These are phyloP conservation scores for Brachionus angularis DNA, from an alignment of 1,140 invertebrate genomes.

Conservation along the genomic window DNA sequence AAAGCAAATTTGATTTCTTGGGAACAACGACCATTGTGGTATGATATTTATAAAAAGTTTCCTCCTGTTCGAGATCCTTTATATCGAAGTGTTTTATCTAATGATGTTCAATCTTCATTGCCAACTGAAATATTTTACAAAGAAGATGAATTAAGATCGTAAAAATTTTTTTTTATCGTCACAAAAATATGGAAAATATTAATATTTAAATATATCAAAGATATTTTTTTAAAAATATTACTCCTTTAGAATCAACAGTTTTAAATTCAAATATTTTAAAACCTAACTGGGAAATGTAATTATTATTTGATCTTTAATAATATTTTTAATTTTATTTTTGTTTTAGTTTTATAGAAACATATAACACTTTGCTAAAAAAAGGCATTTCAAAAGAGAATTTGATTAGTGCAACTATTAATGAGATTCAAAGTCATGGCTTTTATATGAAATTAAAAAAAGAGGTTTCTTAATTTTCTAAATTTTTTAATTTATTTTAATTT, in stretches of 20 bases:
- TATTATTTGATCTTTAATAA: neutral
- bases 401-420: conserved; percentile 11
- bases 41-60: conserved; percentile 75
- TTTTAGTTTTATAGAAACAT: conserved; percentile 21
- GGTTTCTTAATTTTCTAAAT: neutral
- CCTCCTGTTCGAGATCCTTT: conserved; percentile 73
- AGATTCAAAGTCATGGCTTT: neutral
- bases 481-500: neutral
- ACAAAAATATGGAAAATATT: neutral
- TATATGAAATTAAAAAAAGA: conserved; percentile 2
- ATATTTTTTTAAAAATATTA: conserved; percentile 14
- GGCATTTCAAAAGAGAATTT: neutral
- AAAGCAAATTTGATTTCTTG: conserved; percentile 68
- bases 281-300: conserved; percentile 40
- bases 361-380: neutral
- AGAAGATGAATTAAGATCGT: conserved; percentile 79
- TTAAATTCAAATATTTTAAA: conserved; percentile 3
- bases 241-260: conserved; percentile 23
- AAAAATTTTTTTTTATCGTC: conserved; percentile 52
- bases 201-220: conserved; percentile 8
- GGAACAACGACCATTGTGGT: conserved; percentile 77
- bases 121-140: conserved; percentile 69
- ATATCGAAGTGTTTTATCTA: conserved; percentile 64
- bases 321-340: neutral
- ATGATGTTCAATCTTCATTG: conserved; percentile 56